Conservation (phyloP, 2,113 vertebrate species). For the Oxyruncus cristatus region DNA sequence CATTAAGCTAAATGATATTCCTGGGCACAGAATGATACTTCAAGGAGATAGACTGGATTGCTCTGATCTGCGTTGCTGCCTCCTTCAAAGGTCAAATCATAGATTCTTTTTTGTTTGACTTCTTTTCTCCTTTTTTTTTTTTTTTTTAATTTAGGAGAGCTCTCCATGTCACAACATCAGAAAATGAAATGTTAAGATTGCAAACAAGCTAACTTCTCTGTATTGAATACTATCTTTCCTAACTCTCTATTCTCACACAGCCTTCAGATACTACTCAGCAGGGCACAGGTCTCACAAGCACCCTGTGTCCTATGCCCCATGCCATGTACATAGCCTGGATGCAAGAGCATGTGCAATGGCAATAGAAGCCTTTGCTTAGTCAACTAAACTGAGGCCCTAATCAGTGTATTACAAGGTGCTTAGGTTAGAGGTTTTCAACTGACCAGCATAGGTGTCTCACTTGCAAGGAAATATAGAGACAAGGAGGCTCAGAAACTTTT, state of each 20-base stretch:
- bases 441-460: neutral
- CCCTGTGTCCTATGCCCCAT: too few species aligned
- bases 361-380: neutral
- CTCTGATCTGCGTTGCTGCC: neutral
- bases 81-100: neutral
- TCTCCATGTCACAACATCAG: neutral
- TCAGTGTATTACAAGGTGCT: neutral
- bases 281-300: neutral
- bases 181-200: neutral
- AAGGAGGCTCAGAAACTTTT: neutral
- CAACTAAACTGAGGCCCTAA: neutral
- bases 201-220: neutral
- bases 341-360: neutral
- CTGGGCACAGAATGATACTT: neutral
- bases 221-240: neutral
- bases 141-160: neutral
- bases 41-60: neutral
- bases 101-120: neutral
- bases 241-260: neutral
- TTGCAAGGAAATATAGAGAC: neutral
- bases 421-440: neutral
- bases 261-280: neutral
- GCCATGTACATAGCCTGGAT: neutral
- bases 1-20: neutral
- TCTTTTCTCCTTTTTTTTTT: neutral